Base-by-base conservation (phyloP, 2,113 vertebrate species). In the Spilogale gracilis region DNA sequence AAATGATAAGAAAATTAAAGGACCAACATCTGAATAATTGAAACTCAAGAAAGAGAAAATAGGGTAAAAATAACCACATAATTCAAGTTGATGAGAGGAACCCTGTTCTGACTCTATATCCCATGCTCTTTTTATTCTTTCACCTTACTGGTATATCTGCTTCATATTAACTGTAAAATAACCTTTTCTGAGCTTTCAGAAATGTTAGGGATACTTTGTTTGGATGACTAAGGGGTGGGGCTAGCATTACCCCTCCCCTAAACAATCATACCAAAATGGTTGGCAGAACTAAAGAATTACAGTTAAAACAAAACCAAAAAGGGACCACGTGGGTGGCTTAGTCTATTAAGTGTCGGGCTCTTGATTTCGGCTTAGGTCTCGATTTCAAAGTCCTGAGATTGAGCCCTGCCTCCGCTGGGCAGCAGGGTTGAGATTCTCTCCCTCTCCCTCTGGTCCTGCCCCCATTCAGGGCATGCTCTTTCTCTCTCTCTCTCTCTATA, bases 131-230 rank as follows among this genome's bases (percentile, higher is more conserved):
- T 89, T 67, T 60, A 45, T 76, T 81, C 7, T 48, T 79, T 50
- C 61, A 81, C 54, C 7, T 90, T 54, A 69, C 21, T 83, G 23
- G 11, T n/a, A 6, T 73, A 88, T n/a, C n/a, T 56, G 60, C 83
- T 65, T 45, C 63, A 63, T 4, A 27, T 9, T 92, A 81, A 90
- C 52, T 56, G 20, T 89, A 74, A 85, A 90, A 69, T 52, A 23
- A 60, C 25, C 48, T 52, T 90, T 87, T 91, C n/a, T 91, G 82
- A 27, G 61, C 21, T 93, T 82, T 91, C 81, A 63, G n/a, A 79
- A 48, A 79, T 83, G 25, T 56, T 45, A 43, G 13, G 60, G 14
- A 88, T 84, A 76, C 18, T 80, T 50, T 71, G 45, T 54, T 80
- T 48, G 61, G 52, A 61, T 43, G 30, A 82, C 17, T 83, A 63